Evolutionary conservation across 2,113 vertebrate genomes (phyloP).

Genomic region (Isurus oxyrinchus): DNA sequence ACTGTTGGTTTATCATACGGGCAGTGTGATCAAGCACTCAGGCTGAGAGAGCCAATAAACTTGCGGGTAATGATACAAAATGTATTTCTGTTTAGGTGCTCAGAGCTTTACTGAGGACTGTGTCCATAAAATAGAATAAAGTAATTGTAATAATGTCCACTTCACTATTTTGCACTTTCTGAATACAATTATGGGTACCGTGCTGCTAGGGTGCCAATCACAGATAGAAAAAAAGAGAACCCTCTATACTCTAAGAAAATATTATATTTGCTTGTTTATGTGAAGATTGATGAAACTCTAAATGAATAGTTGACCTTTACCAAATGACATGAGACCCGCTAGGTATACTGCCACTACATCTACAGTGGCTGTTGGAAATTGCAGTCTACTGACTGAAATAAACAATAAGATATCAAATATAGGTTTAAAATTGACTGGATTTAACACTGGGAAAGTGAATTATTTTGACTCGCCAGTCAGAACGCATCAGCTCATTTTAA

Average conservation of each 20-base stretch:
- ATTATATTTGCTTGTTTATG: constrained; percentile 63
- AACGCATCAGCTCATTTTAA: constrained; percentile 66
- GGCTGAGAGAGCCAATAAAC: constrained; percentile 41
- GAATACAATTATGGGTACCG: constrained; percentile 47
- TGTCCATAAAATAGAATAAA: constrained; percentile 43
- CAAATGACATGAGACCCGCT: constrained; percentile 78
- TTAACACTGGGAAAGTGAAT: constrained; percentile 70
- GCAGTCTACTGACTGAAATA: constrained; percentile 75
- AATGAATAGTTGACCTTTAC: constrained; percentile 78
- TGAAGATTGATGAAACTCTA: constrained; percentile 75
- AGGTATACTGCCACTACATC: constrained; percentile 67
- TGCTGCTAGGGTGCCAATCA: constrained; percentile 46
- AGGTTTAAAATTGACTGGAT: constrained; percentile 73
- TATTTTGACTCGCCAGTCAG: constrained; percentile 68
- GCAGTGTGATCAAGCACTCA: constrained; percentile 37
- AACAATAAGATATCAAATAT: constrained; percentile 80
- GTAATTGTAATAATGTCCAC: constrained; percentile 47
- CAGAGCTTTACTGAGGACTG: constrained; percentile 42
- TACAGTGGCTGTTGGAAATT: constrained; percentile 71
- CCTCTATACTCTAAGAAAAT: constrained; percentile 52
- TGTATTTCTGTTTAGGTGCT: constrained; percentile 47
- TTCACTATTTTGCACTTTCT: constrained; percentile 47
- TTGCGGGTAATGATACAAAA: constrained; percentile 47
- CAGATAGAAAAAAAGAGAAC: constrained; percentile 41
- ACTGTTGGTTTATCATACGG: constrained; percentile 1